Evolutionary conservation across 2,888 invertebrate genomes (phyloP), one percentile per base, ranked within the genome.

Genomic region (Mystacides longicornis): DNA sequence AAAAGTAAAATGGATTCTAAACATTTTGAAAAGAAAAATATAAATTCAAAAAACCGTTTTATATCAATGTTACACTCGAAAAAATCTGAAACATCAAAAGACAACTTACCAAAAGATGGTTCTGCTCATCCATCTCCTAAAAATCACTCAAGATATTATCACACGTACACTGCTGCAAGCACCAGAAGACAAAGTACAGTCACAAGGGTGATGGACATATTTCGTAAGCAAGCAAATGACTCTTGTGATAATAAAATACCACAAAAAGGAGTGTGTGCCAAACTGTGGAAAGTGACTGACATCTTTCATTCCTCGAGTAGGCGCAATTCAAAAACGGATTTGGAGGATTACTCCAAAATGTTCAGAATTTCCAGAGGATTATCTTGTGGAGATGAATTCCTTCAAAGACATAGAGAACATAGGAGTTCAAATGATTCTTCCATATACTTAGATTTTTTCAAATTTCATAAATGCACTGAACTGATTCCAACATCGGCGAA

Each of bases 161-260:
- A 57, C 45, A 57, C 54, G 11, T 45, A 54, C 18, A 51, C 57
- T 9, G 54, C 57, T n/a, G 50, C 48, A 3, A 57, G 52, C 16
- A 33, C 54, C 11, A 23, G 51, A 5, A 33, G 42, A n/a, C 43
- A 51, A 5, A 57, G 49, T 22, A 57, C 57, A 4, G 46, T 57
- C 19, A 56, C 42, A 1, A 57, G 33, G 33, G 57, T 57, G 22
- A 57, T 57, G 57, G 51, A 57, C 23, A 54, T 57, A 18, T 57
- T 57, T 45, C 43, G 57, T 22, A 57, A 57, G 33, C 56, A 47
- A 22, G 4, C 45, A 3, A 14, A 3, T 5, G 22, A 20, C 5
- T 20, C 49, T 2, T 42, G 43, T 49, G 49, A 54, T 22, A 48
- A 42, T 11, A 49, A 54, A 2, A 3, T 19, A 5, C 1, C 5